Evolutionary conservation across 2,888 invertebrate species (phyloP).

Genomic region (Zele albiditarsus): DNA sequence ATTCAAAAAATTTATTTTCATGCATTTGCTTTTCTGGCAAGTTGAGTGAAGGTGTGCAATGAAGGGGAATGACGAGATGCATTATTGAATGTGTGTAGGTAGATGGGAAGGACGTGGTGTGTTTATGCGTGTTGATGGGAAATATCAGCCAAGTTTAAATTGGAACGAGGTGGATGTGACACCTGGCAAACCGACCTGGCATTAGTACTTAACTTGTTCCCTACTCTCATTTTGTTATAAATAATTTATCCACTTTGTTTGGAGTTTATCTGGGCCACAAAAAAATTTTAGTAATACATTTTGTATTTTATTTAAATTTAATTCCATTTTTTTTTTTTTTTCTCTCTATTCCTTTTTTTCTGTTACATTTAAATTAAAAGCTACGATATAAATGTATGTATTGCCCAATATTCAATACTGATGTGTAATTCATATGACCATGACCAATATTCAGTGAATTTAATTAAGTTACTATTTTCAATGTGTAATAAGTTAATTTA

Average conservation of each 20-base stretch:
- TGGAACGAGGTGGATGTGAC: conserved; percentile 36
- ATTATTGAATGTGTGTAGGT: neutral
- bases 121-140: conserved; percentile 28
- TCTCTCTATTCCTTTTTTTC: neutral
- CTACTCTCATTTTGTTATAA: conserved; percentile 8
- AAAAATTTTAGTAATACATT: neutral
- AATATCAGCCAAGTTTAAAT: conserved; percentile 39
- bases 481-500: too few species aligned
- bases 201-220: conserved; percentile 19
- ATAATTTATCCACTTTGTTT: conserved; percentile 6
- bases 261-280: conserved; percentile 9
- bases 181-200: conserved; percentile 34
- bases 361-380: too few species aligned
- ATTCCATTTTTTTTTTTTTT: neutral
- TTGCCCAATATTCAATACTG: too few species aligned
- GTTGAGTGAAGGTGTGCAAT: neutral
- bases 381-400: too few species aligned
- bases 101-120: neutral
- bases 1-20: neutral
- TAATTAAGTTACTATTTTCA: too few species aligned
- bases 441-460: too few species aligned
- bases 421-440: too few species aligned
- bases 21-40: too few species aligned
- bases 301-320: neutral
- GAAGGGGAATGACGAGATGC: neutral